phyloP scores from a whole-genome alignment of 2,797 vertebrate genomes.

The Crypturellus tataupa region DNA sequence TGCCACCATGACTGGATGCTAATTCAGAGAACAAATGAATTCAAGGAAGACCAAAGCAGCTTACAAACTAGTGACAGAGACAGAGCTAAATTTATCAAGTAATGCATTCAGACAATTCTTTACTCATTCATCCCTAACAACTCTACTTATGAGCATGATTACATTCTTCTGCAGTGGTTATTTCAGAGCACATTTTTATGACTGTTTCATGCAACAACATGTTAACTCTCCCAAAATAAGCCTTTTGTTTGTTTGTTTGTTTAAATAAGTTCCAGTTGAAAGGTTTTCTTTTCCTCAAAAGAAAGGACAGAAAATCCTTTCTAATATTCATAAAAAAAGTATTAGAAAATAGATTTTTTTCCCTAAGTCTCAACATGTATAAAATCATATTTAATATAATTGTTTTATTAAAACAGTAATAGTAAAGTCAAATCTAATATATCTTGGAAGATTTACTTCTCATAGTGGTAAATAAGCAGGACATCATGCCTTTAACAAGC shows the following conservation, averaged over 20 bases:
- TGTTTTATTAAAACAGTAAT: no score
- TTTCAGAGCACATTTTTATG: constrained; percentile 21
- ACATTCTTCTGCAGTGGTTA: constrained; percentile 21
- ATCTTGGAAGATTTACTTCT: constrained; percentile 6
- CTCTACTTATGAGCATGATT: constrained; percentile 24
- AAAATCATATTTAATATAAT: neutral
- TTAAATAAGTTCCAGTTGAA: constrained; percentile 15
- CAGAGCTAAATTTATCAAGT: constrained; percentile 47
- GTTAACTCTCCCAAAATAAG: constrained; percentile 5
- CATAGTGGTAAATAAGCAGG: neutral
- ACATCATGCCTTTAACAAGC: constrained; percentile 33
- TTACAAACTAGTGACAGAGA: neutral
- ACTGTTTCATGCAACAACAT: neutral
- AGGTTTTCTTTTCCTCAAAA: neutral
- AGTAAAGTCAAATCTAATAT: constrained; percentile 16
- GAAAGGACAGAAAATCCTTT: neutral
- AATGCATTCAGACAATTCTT: constrained; percentile 43
- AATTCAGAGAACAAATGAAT: constrained; percentile 33
- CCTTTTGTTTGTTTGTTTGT: neutral
- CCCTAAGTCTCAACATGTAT: neutral
- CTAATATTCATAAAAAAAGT: neutral
- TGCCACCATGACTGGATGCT: constrained; percentile 6
- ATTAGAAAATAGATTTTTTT: neutral
- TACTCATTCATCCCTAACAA: constrained; percentile 27
- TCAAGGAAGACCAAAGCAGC: constrained; percentile 43